Base-by-base conservation (phyloP, 2,797 vertebrate species). In the Coilia nasus region DNA sequence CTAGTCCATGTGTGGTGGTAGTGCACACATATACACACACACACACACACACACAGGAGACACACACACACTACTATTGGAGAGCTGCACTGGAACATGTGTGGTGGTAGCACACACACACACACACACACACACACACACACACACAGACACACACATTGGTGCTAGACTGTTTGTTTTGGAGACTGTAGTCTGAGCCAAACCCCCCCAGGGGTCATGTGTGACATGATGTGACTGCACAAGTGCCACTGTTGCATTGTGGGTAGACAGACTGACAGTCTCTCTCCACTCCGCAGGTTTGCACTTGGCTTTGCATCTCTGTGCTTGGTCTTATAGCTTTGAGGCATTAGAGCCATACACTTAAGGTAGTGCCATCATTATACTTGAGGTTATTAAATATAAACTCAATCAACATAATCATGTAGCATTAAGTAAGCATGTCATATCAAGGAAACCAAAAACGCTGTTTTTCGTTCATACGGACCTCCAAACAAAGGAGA, bases 221-320 rank as follows among this genome's bases (percentile, higher is more conserved):
- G 47, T 86, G 87, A 88, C 86, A 87, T 84, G 85, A 81, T 64
- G 31, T 62, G 82, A 83, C 86, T 57, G 41, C 60, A 86, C 84
- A 85, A 80, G 86, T 85, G 85, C 83, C 85, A 82, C 86, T 86
- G 85, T 83, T 31, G 54, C 81, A 81, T 28, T 56, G 25, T 28
- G 28, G n/a, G 11, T n/a, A 84, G 5, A 41, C 2, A 41, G 35
- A 41, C 75, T 31, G 14, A 21, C 35, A 81, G 6, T 15, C 6
- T 41, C 31, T 81, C 7, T 41, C 35, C 31, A n/a, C 15, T 44
- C 35, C 19, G 35, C 35, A 41, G 2, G 35, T 41, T 41, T 41
- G 35, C 35, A 41, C 35, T 41, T 41, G 35, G 35, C 35, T 41
- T 41, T 41, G 35, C 35, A 41, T 2, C 35, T 5, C 35, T 5